Conservation (phyloP, 2,888 invertebrate genomes). For the Mechanitis messenoides region DNA sequence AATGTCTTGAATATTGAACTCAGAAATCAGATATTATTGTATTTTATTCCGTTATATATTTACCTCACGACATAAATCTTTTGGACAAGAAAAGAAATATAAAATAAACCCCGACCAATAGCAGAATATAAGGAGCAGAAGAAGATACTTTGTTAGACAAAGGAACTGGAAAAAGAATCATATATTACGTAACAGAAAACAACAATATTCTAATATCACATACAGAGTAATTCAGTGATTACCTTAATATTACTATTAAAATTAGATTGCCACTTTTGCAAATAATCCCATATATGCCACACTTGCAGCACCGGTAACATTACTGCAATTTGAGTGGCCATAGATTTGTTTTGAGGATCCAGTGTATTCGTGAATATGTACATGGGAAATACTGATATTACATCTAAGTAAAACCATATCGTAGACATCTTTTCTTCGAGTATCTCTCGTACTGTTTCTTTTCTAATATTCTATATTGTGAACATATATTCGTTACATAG, state of each 20-base stretch:
- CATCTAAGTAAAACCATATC: slow-evolving; percentile 63
- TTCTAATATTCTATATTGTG: slow-evolving; percentile 46
- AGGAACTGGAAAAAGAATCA: slow-evolving; percentile 47
- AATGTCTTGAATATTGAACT: not conserved
- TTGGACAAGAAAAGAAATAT: slow-evolving; percentile 58
- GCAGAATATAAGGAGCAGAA: slow-evolving; percentile 50
- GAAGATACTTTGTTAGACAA: slow-evolving; percentile 45
- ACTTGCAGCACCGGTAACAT: slow-evolving; percentile 58
- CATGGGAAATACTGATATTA: slow-evolving; percentile 64
- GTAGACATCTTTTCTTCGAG: slow-evolving; percentile 63
- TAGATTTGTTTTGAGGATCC: slow-evolving; percentile 47
- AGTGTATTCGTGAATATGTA: slow-evolving; percentile 59
- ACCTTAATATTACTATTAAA: slow-evolving; percentile 58
- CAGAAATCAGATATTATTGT: not conserved
- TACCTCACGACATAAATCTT: slow-evolving; percentile 56
- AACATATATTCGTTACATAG: too few species aligned
- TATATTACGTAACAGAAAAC: too few species aligned
- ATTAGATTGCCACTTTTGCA: slow-evolving; percentile 50
- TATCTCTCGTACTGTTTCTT: slow-evolving; percentile 62
- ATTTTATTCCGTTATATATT: slow-evolving; percentile 13
- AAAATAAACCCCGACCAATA: slow-evolving; percentile 67
- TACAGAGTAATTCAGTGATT: slow-evolving; percentile 25
- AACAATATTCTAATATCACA: not conserved
- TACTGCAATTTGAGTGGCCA: slow-evolving; percentile 50
- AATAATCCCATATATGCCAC: slow-evolving; percentile 66